Evolutionary conservation across 1,140 invertebrate species (phyloP).

Genomic region (Psix sp.): DNA sequence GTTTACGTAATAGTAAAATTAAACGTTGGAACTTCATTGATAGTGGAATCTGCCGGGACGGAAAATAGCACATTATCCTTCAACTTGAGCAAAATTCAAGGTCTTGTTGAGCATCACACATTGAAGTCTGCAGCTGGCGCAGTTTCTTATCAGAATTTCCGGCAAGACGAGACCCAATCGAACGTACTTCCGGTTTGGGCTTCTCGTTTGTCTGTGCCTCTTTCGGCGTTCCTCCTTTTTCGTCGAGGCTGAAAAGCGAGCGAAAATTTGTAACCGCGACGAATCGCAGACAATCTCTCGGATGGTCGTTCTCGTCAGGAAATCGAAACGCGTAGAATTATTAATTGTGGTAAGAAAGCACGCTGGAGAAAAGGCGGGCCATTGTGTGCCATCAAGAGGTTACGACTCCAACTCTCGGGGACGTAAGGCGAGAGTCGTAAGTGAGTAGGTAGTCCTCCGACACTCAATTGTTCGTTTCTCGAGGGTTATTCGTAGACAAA

Average conservation of each 20-base stretch:
- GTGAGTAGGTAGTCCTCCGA: slow-evolving; percentile 65
- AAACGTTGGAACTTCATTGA: too few relatives aligned
- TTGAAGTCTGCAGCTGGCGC: not conserved
- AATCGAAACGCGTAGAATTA: slow-evolving; percentile 64
- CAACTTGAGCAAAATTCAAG: slow-evolving; percentile 5
- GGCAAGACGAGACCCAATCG: slow-evolving; percentile 32
- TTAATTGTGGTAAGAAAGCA: slow-evolving; percentile 67
- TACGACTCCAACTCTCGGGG: slow-evolving; percentile 63
- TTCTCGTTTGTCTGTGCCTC: slow-evolving; percentile 2
- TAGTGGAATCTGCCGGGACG: too few relatives aligned
- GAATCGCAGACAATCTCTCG: slow-evolving; percentile 44
- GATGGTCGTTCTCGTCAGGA: slow-evolving; percentile 47
- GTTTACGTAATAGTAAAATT: too few relatives aligned
- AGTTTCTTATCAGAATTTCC: slow-evolving; percentile 41
- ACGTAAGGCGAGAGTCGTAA: slow-evolving; percentile 62
- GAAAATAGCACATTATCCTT: slow-evolving; percentile 14
- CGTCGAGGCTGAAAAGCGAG: slow-evolving; percentile 35
- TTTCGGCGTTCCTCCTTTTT: slow-evolving; percentile 3
- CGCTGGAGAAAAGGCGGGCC: slow-evolving; percentile 65
- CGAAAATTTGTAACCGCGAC: slow-evolving; percentile 37
- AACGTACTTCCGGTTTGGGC: slow-evolving; percentile 28
- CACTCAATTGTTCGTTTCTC: slow-evolving; percentile 63
- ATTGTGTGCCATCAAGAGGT: slow-evolving; percentile 66
- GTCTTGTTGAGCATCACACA: too few relatives aligned
- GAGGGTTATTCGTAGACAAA: slow-evolving; percentile 65